These are phyloP conservation scores for Macrophya annulata DNA, from an alignment of 2,888 invertebrate species.

Conservation along the genomic window DNA sequence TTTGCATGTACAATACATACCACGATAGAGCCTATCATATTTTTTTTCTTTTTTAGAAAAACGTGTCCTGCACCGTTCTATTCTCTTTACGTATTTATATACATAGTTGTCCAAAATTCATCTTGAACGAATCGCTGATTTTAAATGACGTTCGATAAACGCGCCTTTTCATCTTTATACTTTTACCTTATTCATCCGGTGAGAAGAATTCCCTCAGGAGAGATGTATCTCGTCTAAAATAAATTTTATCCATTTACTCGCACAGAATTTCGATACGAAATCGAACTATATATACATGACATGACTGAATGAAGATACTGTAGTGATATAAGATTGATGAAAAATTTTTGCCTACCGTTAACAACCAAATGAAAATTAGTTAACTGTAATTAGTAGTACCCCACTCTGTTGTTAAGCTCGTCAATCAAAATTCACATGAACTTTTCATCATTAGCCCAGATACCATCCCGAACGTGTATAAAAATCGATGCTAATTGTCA, in stretches of 20 bases:
- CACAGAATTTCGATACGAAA: neutral
- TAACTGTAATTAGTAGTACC: neutral
- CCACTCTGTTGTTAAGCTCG: neutral
- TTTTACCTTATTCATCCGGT: neutral
- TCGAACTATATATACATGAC: too few species aligned
- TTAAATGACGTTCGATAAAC: conserved; percentile 5
- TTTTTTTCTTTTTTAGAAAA: neutral
- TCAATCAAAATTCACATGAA: neutral
- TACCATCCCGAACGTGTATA: neutral
- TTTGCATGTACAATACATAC: neutral
- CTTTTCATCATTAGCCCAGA: neutral
- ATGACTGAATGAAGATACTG: neutral
- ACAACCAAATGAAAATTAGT: neutral
- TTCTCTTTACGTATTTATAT: neutral
- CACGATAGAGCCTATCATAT: neutral
- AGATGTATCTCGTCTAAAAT: neutral
- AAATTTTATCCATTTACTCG: neutral
- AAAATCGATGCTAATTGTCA: neutral
- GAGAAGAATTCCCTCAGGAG: neutral
- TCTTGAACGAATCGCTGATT: neutral
- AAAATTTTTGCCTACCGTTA: neutral
- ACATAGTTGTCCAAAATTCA: neutral
- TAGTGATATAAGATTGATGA: neutral
- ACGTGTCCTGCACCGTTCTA: neutral
- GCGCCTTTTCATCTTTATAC: neutral